Base-by-base conservation (phyloP, 2,113 vertebrate species). In the Tympanuchus pallidicinctus region DNA sequence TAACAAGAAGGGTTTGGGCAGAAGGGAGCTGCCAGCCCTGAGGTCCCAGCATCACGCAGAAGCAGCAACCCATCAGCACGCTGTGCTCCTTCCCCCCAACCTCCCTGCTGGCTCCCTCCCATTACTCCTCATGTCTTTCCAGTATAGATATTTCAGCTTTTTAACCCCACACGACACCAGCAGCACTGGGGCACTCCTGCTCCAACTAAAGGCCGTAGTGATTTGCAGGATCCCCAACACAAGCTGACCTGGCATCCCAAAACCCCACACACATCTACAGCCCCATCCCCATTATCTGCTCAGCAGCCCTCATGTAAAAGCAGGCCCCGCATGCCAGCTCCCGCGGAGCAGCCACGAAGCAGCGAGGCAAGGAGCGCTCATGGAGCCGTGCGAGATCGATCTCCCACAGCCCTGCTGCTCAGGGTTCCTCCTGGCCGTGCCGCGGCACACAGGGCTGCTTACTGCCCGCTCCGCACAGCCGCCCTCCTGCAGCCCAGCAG, bases 141-240 rank as follows among this genome's bases (percentile, higher is more conserved):
- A 95, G 95, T 72, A 93, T 71, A 96, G 96, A 94, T 38, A 96
- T 22, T 90, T 74, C 27, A 4, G 64, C 63, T 86, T 91, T 91
- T 86, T 21, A 0, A 34, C 86, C 88, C 13, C 13, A 3, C 17
- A 1, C 19, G 14, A 42, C 79, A 82, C 42, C 72, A 69, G 77
- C 67, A 59, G 91, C 83, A 40, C 19, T 8, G 13, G 34, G 42
- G 60, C 70, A 16, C 4, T 52, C 65, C 83, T 0, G 2, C 54
- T 34, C 22, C 22, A 42, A 47, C 3, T 34, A 24, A 6, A 22
- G 42, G 77, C 7, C 40, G 47, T 1, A 0, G 34, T 0, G 19
- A 19, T 70, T 21, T 4, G 1, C 38, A 1, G 0, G 7, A 3
- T 16, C 40, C 61, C 36, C 8, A 5, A 10, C 47, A 10, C 50